Evolutionary conservation across 1,140 invertebrate genomes (phyloP), one percentile per base, ranked within the genome.

Genomic region (Elysia chlorotica): DNA sequence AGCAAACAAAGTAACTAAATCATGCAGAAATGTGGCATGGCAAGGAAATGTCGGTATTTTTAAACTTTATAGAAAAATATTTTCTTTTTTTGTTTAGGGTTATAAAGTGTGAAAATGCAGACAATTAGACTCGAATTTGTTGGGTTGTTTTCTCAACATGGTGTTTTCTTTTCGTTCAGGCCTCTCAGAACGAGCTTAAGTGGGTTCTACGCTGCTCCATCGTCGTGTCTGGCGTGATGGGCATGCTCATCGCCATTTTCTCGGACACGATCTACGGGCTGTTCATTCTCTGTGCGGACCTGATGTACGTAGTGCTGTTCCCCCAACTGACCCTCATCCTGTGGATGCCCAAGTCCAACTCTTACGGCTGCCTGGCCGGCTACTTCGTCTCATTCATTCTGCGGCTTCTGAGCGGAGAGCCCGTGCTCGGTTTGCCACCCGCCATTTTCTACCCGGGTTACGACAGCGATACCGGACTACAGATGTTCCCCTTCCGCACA

Each of bases 351-450:
- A 96, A 41, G 1, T 76, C 79, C 88, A 99, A 99, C 88, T 97
- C 96, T 0, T 99, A 99, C 86, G 97, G 97, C 31, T 97, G 95
- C 30, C 86, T 99, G 31, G 57, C 77, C 36, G 88, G 87, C 53
- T 96, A 96, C 84, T 91, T 96, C 73, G 90, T 97, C 75, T 96
- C 95, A 0, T 91, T 98, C 41, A 61, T 94, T 21, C 92, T 98
- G 14, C 90, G 96, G 5, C 84, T 97, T 21, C 86, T 91, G 21
- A 95, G 95, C 0, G 95, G 96, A 0, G 96, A 98, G 85, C 91
- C 92, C 21, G 86, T 96, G 76, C 88, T 98, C 72, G 91, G 92
- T 1, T 87, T 99, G 28, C 91, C 93, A 0, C 90, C 95, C 0
- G 81, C 94, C 14, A 93, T 97, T 54, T 91, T 93, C 78, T 97